phyloP scores from a whole-genome alignment of 2,113 vertebrate species.

The Epinephelus fuscoguttatus region DNA sequence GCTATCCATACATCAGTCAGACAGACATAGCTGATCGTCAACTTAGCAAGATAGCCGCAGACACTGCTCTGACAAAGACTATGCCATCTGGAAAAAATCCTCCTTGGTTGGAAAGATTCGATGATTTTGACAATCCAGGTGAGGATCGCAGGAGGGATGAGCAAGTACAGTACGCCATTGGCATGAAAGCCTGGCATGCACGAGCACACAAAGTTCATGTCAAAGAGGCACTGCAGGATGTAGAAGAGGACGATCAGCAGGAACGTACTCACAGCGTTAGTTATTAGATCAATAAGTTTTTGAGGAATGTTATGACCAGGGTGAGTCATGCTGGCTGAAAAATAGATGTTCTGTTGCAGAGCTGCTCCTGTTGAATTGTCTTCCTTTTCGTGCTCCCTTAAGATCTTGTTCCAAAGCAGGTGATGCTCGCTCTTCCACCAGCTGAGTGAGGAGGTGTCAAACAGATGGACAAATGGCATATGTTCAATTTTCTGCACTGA shows the following conservation, averaged over 20 bases:
- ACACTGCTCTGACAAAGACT: fast-evolving
- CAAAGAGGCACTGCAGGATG: conserved; percentile 47
- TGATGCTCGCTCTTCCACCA: neutral
- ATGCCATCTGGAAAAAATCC: no score
- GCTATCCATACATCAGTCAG: conserved; percentile 20
- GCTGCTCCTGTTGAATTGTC: neutral
- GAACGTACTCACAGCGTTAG: fast-evolving
- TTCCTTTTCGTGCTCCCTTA: neutral
- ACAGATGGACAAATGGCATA: no score
- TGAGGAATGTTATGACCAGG: fast-evolving
- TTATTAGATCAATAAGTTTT: neutral
- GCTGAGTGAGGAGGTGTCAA: neutral
- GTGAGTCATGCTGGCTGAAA: fast-evolving
- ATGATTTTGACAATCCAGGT: neutral
- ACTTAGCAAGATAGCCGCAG: fast-evolving
- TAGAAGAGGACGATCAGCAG: conserved; percentile 29
- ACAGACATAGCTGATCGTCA: fast-evolving
- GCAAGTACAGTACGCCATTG: neutral
- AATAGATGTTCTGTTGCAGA: neutral
- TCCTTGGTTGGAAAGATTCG: neutral
- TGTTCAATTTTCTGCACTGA: neutral
- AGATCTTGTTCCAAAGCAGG: neutral
- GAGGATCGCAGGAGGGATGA: neutral
- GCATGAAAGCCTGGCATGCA: fast-evolving
- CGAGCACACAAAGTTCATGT: conserved; percentile 46